phyloP scores from a whole-genome alignment of 2,113 vertebrate genomes.

The Lepidiolamprologus cunningtoni region DNA sequence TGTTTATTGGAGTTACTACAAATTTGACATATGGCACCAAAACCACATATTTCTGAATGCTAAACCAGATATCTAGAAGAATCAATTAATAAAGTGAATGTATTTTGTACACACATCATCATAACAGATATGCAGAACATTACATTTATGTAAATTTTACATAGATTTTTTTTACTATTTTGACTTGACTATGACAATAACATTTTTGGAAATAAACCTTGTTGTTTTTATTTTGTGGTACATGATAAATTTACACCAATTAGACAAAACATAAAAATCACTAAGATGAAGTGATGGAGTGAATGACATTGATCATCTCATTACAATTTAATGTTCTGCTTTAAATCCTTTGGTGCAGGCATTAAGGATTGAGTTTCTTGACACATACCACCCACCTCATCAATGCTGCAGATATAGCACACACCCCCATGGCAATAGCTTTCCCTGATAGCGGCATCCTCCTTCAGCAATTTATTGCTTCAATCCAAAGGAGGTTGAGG shows the following conservation, averaged over 20 bases:
- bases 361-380: background rate
- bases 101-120: fast-evolving
- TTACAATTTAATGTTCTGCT: background rate
- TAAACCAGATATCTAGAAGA: background rate
- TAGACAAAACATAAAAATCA: background rate
- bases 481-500: background rate
- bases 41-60: background rate
- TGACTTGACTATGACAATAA: background rate
- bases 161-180: background rate
- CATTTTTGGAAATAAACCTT: background rate
- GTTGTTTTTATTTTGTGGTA: background rate
- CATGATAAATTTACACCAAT: background rate
- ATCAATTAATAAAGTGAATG: fast-evolving
- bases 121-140: background rate
- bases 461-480: background rate
- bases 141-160: background rate
- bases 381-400: background rate
- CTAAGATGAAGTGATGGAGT: background rate
- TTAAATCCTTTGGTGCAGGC: background rate
- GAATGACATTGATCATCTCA: background rate
- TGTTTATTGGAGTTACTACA: background rate
- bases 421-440: background rate
- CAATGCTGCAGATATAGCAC: background rate
- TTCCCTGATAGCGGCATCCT: background rate
- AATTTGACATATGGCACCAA: background rate